A percentile compares a stretch with the other conserved stretches of the same genome.
Evolutionary conservation across 2,113 vertebrate genomes (phyloP).

Genomic region (Orthochromis indermauri): DNA sequence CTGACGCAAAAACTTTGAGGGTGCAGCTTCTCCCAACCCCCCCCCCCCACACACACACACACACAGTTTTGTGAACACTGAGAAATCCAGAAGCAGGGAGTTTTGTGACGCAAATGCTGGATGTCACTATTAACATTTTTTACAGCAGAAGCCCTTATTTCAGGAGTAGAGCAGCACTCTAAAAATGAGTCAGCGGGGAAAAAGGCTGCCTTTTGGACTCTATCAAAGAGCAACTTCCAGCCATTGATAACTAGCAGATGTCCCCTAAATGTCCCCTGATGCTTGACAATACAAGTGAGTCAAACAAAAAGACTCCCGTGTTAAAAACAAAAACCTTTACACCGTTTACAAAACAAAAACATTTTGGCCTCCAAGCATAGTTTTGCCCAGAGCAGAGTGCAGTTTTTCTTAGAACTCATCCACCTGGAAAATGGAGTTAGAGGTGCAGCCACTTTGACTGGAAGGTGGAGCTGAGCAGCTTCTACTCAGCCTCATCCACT

Average conservation of each 20-base stretch:
- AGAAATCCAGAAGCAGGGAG: not conserved
- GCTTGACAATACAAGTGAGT: not conserved
- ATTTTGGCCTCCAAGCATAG: not conserved
- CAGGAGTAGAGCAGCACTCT: not conserved
- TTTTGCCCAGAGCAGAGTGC: not conserved
- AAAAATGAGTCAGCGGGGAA: not conserved
- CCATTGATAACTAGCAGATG: not conserved
- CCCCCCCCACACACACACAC: fast-evolving
- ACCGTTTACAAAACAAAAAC: not conserved
- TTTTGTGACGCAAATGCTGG: not conserved
- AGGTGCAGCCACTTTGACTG: not conserved
- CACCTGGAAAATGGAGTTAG: not conserved
- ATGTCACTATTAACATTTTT: not conserved
- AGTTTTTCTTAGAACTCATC: not conserved
- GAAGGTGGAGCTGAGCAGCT: not conserved
- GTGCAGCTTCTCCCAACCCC: not conserved
- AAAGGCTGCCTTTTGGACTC: not conserved
- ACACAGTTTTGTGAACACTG: not conserved
- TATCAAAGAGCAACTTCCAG: not conserved
- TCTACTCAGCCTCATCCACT: not conserved
- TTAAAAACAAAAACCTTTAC: not conserved
- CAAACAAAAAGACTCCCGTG: not conserved
- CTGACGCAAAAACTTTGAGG: not conserved
- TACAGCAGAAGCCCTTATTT: not conserved
- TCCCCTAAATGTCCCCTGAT: not conserved